Percentiles rank a stretch among this genome's conserved stretches.
These are phyloP conservation scores for Spinibarbus caldwelli DNA, from an alignment of 2,797 vertebrate genomes.

Conservation along the genomic window DNA sequence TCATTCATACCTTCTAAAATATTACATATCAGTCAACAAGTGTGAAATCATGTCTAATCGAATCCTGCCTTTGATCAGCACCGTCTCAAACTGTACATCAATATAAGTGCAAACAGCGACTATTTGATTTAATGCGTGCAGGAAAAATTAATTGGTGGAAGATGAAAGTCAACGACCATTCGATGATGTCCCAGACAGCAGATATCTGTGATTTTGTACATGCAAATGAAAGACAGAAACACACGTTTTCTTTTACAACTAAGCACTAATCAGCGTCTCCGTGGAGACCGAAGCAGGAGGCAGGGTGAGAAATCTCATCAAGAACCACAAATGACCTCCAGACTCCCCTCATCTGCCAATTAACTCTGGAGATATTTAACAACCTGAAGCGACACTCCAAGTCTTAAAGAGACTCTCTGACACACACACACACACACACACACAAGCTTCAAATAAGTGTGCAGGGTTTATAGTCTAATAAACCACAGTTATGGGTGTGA, in stretches of 20 bases:
- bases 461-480: background rate
- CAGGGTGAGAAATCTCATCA: slow-evolving; percentile 61
- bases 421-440: background rate
- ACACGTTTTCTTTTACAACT: slow-evolving; percentile 53
- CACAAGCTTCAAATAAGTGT: background rate
- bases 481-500: background rate
- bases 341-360: slow-evolving; percentile 74
- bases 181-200: background rate
- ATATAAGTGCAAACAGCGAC: background rate
- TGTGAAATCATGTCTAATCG: slow-evolving; percentile 11
- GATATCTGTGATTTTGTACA: background rate
- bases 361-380: slow-evolving; percentile 69
- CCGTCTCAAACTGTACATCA: slow-evolving; percentile 27
- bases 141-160: background rate
- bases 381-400: slow-evolving; percentile 59
- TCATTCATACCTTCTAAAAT: background rate
- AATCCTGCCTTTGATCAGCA: slow-evolving; percentile 27
- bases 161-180: slow-evolving; percentile 5
- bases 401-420: slow-evolving; percentile 45
- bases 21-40: background rate
- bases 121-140: no score
- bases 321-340: slow-evolving; percentile 71
- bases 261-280: slow-evolving; percentile 68
- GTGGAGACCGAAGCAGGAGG: slow-evolving; percentile 52
- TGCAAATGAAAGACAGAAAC: background rate